Base-by-base conservation (phyloP, 2,113 vertebrate genomes). In the Arothron firmamentum region DNA sequence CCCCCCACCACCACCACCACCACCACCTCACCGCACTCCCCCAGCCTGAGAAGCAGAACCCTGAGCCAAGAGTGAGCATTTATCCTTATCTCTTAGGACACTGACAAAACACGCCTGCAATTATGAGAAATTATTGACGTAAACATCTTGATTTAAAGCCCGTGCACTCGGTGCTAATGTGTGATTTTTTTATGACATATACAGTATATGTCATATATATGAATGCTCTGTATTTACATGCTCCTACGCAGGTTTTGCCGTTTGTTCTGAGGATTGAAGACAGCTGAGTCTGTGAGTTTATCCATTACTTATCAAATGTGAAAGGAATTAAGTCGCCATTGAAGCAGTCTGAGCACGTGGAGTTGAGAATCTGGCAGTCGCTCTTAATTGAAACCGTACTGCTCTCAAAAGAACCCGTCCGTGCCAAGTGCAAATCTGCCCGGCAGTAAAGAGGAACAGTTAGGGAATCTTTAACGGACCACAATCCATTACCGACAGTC, bases 351-450 rank as follows among this genome's bases (percentile, higher is more conserved):
- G 49, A 84, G 75, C 64, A 64, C 47, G 62, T 59, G 3, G 56
- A 72, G 63, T 62, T 71, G 48, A 21, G 64, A 79, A 77, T 75
- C 57, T 13, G 65, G 66, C 56, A 58, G 68, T 34, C 65, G 62
- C 65, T n/a, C 74, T 82, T 86, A 86, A 89, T 85, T 82, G 74
- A 88, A 91, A 86, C 78, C 66, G 72, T 78, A 65, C 81, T 21
- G 72, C 70, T 80, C 69, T 81, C 65, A 59, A 61, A 71, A 82
- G 72, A 64, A 80, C 5, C 17, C 45, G 17, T 76, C 53, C 43
- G 80, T 79, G 85, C 80, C 86, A 81, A 78, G 76, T 60, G 53
- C 77, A 81, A 74, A 85, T 80, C 81, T 68, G 56, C 79, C 70
- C 58, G 75, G 83, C 84, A 72, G 71, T 76, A 79, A 84, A 81